Evolutionary conservation across 2,888 invertebrate species (phyloP).

Genomic region (Automeris io): DNA sequence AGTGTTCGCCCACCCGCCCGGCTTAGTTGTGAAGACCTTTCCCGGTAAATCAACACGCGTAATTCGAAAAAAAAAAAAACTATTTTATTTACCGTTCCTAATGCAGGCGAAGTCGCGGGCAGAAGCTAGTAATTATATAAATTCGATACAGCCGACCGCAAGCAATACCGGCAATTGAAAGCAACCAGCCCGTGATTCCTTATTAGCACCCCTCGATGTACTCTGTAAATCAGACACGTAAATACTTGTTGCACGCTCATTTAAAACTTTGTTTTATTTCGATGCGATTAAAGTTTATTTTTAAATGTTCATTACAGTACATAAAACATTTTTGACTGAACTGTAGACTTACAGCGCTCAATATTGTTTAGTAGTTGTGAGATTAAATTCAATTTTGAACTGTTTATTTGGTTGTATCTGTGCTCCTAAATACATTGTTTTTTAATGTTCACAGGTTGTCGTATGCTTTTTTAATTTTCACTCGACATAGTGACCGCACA

Average conservation of each 20-base stretch:
- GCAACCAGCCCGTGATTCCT: slow-evolving; percentile 52
- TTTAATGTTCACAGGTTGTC: too few relatives aligned
- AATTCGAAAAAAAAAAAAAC: too few relatives aligned
- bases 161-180: slow-evolving; percentile 59
- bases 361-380: slow-evolving; percentile 48
- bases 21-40: too few relatives aligned
- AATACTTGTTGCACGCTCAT: slow-evolving; percentile 21
- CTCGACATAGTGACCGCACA: too few relatives aligned
- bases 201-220: slow-evolving; percentile 20
- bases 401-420: slow-evolving; percentile 25
- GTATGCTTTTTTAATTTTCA: too few relatives aligned
- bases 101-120: too few relatives aligned
- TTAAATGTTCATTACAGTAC: slow-evolving; percentile 11
- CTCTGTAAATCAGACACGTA: slow-evolving; percentile 20
- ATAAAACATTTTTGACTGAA: slow-evolving; percentile 21
- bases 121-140: too few relatives aligned
- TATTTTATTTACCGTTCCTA: too few relatives aligned
- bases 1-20: too few relatives aligned
- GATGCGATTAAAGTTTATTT: slow-evolving; percentile 14
- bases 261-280: slow-evolving; percentile 16
- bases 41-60: too few relatives aligned
- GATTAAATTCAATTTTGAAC: slow-evolving; percentile 30
- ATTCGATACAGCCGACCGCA: slow-evolving; percentile 42
- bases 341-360: slow-evolving; percentile 25
- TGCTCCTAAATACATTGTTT: too few relatives aligned